Conservation (phyloP, 2,797 vertebrate genomes). For the Squalus acanthias region DNA sequence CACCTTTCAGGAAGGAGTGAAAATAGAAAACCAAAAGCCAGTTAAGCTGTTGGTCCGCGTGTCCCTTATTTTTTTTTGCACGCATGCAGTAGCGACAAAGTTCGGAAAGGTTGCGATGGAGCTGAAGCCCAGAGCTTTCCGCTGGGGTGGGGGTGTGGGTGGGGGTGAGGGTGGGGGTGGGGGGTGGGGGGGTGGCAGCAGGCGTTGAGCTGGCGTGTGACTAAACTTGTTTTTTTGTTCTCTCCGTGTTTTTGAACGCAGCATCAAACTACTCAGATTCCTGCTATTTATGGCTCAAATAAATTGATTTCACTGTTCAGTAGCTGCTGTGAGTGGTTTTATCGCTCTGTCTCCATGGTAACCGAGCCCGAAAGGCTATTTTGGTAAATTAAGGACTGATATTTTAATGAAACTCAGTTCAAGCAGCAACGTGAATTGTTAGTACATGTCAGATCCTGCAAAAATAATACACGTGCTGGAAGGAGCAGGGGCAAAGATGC, state of each 20-base stretch:
- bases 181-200: background rate
- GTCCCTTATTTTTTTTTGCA: no score
- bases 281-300: slow-evolving; percentile 30
- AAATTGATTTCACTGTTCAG: slow-evolving; percentile 22
- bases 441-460: background rate
- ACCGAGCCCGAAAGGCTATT: slow-evolving; percentile 22
- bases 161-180: no score
- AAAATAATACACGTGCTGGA: background rate
- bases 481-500: background rate
- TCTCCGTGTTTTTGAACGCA: background rate
- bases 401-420: background rate
- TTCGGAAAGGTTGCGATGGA: background rate
- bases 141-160: no score
- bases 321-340: slow-evolving; percentile 19
- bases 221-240: background rate
- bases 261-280: background rate
- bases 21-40: no score
- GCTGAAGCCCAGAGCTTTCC: background rate
- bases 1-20: no score
- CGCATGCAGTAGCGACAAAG: no score
- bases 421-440: background rate
- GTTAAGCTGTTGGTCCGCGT: no score
- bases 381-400: slow-evolving; percentile 32
- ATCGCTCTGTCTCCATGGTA: background rate
- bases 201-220: background rate